Percentiles rank a stretch among this genome's conserved stretches.
phyloP scores from a whole-genome alignment of 2,113 vertebrate species.

The Nesospiza acunhae region DNA sequence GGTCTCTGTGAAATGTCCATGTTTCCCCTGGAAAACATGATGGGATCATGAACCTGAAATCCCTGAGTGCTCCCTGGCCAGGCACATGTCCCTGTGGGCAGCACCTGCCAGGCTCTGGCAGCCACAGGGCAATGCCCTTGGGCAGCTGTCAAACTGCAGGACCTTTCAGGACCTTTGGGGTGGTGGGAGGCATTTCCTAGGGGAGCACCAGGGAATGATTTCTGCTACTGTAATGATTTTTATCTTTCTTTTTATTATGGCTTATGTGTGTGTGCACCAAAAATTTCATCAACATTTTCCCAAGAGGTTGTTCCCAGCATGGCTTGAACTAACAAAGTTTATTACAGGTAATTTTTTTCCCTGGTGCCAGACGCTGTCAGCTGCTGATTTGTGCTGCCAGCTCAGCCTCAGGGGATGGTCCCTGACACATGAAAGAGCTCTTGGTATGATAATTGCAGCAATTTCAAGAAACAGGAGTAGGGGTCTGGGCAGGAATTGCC shows the following conservation, averaged over 20 bases:
- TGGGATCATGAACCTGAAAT: not conserved
- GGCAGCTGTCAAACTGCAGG: not conserved
- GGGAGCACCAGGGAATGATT: not conserved
- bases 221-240: not conserved
- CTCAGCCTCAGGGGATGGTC: not conserved
- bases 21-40: not conserved
- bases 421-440: not conserved
- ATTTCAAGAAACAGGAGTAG: conserved; percentile 26
- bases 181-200: not conserved
- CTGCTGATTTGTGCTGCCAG: not conserved
- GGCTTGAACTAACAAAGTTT: not conserved
- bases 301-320: not conserved
- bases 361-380: not conserved
- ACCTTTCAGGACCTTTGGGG: not conserved
- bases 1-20: not conserved
- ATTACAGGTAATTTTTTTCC: not conserved
- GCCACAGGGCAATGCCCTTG: fast-evolving
- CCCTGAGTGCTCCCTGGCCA: not conserved
- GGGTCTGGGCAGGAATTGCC: conserved; percentile 17
- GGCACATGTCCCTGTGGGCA: not conserved
- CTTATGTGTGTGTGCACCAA: not conserved
- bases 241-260: not conserved
- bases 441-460: conserved; percentile 46
- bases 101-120: fast-evolving
- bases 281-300: not conserved